These are phyloP conservation scores for Lasioglossum oenotherae DNA, from an alignment of 2,888 invertebrate species.

Conservation along the genomic window DNA sequence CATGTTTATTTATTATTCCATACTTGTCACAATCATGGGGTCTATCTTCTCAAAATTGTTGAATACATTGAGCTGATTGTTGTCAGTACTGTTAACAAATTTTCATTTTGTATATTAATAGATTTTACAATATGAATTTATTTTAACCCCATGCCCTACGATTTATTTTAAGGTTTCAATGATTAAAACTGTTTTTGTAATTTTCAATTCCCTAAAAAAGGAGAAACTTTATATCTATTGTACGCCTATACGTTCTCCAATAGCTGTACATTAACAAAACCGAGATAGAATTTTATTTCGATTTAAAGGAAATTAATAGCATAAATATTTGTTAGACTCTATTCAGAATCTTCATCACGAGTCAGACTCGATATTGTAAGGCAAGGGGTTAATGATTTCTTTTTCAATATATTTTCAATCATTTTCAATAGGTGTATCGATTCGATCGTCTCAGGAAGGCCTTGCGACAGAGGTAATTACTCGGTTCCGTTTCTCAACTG, in stretches of 20 bases:
- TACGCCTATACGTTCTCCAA: too few relatives aligned
- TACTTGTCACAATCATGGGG: neutral
- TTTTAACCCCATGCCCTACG: neutral
- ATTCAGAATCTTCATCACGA: too few relatives aligned
- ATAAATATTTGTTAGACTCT: too few relatives aligned
- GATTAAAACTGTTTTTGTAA: too few relatives aligned
- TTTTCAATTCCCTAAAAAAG: too few relatives aligned
- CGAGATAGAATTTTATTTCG: too few relatives aligned
- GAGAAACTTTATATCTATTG: too few relatives aligned
- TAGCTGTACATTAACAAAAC: too few relatives aligned
- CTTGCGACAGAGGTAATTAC: conserved; percentile 21
- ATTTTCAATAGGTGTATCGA: neutral
- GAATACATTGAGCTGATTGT: neutral
- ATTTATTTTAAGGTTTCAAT: too few relatives aligned
- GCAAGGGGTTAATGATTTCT: neutral
- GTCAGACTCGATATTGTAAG: too few relatives aligned
- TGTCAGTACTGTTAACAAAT: neutral
- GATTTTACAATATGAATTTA: neutral
- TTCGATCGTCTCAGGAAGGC: neutral
- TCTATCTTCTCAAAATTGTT: neutral
- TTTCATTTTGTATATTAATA: neutral
- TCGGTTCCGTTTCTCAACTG: conserved; percentile 27
- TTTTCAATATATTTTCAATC: too few relatives aligned
- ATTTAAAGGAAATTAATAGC: too few relatives aligned
- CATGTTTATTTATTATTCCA: neutral